phyloP scores from a whole-genome alignment of 2,888 invertebrate species.

The Sinotaia quadrata region DNA sequence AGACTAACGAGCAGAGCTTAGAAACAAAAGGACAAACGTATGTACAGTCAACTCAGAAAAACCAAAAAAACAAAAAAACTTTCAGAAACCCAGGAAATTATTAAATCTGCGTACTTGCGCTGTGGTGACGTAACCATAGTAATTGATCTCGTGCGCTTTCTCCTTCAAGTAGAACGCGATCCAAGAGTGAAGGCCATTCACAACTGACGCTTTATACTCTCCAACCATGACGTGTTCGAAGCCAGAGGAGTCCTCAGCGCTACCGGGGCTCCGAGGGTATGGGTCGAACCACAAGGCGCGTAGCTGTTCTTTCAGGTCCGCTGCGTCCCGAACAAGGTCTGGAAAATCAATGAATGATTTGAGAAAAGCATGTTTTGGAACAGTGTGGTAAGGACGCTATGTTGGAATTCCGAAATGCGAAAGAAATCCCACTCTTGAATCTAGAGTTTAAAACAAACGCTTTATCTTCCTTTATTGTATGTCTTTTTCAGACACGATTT shows the following conservation, averaged over 20 bases:
- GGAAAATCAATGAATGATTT: neutral
- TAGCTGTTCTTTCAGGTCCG: slow-evolving; percentile 64
- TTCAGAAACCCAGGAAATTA: neutral
- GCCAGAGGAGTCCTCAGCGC: slow-evolving; percentile 82
- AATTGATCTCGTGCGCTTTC: slow-evolving; percentile 55
- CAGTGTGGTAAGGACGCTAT: too few species aligned
- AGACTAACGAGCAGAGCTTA: neutral
- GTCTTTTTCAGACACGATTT: neutral
- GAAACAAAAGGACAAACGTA: neutral
- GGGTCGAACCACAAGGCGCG: slow-evolving; percentile 77
- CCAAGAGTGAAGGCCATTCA: slow-evolving; percentile 93
- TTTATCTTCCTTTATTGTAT: neutral
- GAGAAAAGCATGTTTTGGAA: too few species aligned
- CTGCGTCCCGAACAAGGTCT: slow-evolving; percentile 14
- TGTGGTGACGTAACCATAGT: slow-evolving; percentile 49
- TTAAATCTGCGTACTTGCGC: neutral
- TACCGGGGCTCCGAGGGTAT: slow-evolving; percentile 77
- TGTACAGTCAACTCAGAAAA: too few species aligned
- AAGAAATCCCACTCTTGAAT: too few species aligned
- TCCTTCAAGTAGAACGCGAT: slow-evolving; percentile 87
- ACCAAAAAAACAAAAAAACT: neutral
- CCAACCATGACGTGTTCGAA: slow-evolving; percentile 94
- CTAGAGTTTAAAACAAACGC: neutral
- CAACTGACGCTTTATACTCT: slow-evolving; percentile 81
- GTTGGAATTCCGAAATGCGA: too few species aligned